A percentile compares a stretch with the other conserved stretches of the same genome.
Conservation (phyloP, 2,888 invertebrate genomes). For the Zygogramma bicolorata region DNA sequence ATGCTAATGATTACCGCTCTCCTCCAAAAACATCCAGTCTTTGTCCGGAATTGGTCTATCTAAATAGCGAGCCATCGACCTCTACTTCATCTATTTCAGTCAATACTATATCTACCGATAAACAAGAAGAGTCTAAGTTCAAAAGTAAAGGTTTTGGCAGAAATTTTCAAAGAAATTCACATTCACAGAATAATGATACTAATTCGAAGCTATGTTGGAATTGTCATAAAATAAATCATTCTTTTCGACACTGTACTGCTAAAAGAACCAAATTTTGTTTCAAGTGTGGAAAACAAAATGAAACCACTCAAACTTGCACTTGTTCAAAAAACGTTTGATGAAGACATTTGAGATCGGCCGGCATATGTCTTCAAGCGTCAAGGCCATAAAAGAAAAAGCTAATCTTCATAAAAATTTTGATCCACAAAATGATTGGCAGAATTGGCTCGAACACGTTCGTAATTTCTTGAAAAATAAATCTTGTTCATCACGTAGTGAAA, state of each 20-base stretch:
- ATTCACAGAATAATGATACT: not conserved
- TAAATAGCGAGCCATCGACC: not conserved
- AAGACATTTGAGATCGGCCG: not conserved
- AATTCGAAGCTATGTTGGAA: slow-evolving; percentile 12
- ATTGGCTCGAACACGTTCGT: not conserved
- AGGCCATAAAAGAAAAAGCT: too few relatives aligned
- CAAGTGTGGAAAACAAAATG: slow-evolving; percentile 18
- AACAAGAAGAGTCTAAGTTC: not conserved
- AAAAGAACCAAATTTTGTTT: slow-evolving; percentile 19
- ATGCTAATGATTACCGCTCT: slow-evolving; percentile 7
- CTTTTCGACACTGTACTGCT: slow-evolving; percentile 9
- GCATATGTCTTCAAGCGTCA: not conserved
- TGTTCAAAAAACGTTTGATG: slow-evolving; percentile 19
- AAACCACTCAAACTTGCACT: slow-evolving; percentile 6
- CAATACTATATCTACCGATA: not conserved
- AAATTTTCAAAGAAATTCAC: too few relatives aligned
- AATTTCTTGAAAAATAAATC: slow-evolving; percentile 11
- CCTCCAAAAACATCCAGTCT: slow-evolving; percentile 7
- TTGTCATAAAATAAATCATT: slow-evolving; percentile 14
- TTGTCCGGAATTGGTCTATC: not conserved
- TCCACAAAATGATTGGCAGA: not conserved
- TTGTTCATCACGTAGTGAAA: not conserved
- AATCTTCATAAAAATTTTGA: too few relatives aligned
- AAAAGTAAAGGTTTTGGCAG: not conserved
- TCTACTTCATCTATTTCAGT: not conserved